A percentile compares a stretch with the other conserved stretches of the same genome.
phyloP scores from a whole-genome alignment of 2,113 vertebrate genomes.

The Stigmatopora argus region DNA sequence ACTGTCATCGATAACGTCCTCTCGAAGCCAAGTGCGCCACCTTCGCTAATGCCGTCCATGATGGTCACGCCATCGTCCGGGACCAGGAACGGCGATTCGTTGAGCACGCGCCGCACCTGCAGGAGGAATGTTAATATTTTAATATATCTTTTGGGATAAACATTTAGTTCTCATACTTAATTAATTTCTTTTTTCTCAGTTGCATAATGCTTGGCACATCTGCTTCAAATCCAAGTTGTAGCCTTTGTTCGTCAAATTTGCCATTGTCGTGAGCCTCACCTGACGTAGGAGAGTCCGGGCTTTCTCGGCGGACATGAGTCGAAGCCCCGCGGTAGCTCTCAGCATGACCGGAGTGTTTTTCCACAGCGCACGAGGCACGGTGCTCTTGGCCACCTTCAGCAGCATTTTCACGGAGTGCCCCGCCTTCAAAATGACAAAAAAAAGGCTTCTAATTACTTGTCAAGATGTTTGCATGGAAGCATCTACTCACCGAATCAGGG shows the following conservation, averaged over 20 bases:
- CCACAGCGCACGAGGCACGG: slow-evolving; percentile 83
- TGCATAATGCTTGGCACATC: too few species aligned
- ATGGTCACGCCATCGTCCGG: slow-evolving; percentile 84
- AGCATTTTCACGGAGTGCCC: slow-evolving; percentile 77
- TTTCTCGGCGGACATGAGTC: slow-evolving; percentile 79
- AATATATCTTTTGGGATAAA: too few species aligned
- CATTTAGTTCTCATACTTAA: too few species aligned
- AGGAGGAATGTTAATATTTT: neutral
- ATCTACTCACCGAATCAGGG: slow-evolving; percentile 80
- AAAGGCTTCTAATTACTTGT: neutral
- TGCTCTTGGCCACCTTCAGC: slow-evolving; percentile 79
- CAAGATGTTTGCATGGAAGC: neutral
- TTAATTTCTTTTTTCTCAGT: too few species aligned
- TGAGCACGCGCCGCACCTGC: slow-evolving; percentile 84
- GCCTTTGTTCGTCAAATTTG: too few species aligned
- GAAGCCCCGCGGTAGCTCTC: slow-evolving; percentile 89
- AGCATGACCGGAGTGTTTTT: slow-evolving; percentile 83
- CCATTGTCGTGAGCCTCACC: slow-evolving; percentile 58
- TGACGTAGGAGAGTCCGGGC: slow-evolving; percentile 81
- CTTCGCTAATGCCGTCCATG: slow-evolving; percentile 90
- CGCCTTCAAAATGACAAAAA: slow-evolving; percentile 63
- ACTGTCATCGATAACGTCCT: neutral
- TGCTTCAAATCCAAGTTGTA: neutral
- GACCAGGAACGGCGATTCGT: slow-evolving; percentile 88
- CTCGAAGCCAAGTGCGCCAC: slow-evolving; percentile 52